Conservation (phyloP, 2,113 vertebrate genomes). For the Cynoglossus semilaevis region DNA sequence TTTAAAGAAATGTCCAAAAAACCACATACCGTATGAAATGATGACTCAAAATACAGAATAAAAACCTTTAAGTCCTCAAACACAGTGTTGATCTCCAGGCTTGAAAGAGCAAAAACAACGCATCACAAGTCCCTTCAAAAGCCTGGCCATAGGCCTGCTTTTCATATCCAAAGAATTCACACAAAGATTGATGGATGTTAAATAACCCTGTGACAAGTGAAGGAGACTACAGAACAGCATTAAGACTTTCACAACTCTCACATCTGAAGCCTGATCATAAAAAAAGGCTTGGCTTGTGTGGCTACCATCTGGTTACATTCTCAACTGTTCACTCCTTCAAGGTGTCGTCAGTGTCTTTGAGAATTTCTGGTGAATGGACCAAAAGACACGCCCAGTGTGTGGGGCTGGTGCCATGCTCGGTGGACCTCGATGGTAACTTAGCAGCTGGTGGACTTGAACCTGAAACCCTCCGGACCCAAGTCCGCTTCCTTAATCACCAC, state of each 20-base stretch:
- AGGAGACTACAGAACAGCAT: conserved; percentile 58
- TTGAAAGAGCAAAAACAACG: neutral
- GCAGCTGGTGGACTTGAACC: too few relatives aligned
- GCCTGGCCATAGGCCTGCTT: conserved; percentile 57
- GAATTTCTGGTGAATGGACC: conserved; percentile 43
- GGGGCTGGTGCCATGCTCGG: too few relatives aligned
- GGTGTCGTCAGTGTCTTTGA: conserved; percentile 61
- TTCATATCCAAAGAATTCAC: conserved; percentile 64
- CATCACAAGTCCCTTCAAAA: conserved; percentile 47
- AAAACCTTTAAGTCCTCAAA: conserved; percentile 39
- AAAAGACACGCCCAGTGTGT: too few relatives aligned
- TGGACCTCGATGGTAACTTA: too few relatives aligned
- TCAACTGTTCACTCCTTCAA: conserved; percentile 44
- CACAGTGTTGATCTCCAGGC: conserved; percentile 18
- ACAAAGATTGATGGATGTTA: conserved; percentile 69
- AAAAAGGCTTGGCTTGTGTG: conserved; percentile 44
- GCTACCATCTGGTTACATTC: conserved; percentile 37
- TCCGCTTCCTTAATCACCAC: too few relatives aligned
- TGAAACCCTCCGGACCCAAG: too few relatives aligned
- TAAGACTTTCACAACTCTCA: conserved; percentile 63
- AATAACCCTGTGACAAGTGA: conserved; percentile 64
- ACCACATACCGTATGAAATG: conserved; percentile 11
- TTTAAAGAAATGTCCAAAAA: conserved; percentile 5
- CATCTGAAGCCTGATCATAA: conserved; percentile 56
- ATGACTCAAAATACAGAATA: conserved; percentile 50